phyloP scores from a whole-genome alignment of 2,797 vertebrate genomes.

The Sebastes dallii region DNA sequence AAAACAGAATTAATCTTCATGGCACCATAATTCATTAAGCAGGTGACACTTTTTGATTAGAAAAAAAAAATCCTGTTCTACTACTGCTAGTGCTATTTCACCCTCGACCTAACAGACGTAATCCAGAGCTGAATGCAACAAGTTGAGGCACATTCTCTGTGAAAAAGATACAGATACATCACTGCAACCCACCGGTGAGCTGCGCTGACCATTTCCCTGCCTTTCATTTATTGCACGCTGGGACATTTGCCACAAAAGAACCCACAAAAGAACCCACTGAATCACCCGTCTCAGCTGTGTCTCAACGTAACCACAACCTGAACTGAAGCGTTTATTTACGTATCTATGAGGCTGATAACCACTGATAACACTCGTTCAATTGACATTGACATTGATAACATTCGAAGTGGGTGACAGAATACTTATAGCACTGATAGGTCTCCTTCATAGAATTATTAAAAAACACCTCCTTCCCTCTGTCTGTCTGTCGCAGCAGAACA shows the following conservation, averaged over 20 bases:
- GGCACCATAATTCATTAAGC: not conserved
- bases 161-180: not conserved
- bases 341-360: not conserved
- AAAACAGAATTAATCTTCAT: not conserved
- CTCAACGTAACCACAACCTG: too few species aligned
- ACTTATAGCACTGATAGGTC: not conserved
- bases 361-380: not conserved
- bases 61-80: not conserved
- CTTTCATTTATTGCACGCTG: constrained; percentile 4
- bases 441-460: too few species aligned
- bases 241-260: not conserved
- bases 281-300: not conserved
- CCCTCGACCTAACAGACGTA: not conserved
- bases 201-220: not conserved
- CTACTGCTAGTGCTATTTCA: not conserved
- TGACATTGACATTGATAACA: too few species aligned
- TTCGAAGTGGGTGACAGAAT: not conserved
- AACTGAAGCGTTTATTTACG: too few species aligned
- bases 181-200: not conserved
- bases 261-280: not conserved
- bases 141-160: not conserved
- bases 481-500: not conserved
- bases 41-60: not conserved
- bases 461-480: not conserved
- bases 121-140: not conserved